Conservation (phyloP, 2,888 invertebrate genomes). For the Scaeva pyrastri region DNA sequence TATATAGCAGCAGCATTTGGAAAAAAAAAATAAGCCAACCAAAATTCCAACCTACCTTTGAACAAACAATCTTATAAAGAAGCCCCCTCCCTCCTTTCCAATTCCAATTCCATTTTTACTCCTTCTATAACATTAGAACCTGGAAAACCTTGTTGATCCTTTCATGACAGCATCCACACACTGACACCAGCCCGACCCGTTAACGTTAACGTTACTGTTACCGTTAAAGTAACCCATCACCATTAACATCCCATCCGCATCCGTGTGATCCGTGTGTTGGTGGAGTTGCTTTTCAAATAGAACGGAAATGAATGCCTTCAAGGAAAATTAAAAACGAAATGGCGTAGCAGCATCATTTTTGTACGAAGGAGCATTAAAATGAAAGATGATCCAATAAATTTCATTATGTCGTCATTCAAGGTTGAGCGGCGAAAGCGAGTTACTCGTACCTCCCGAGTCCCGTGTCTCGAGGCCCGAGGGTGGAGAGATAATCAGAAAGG, state of each 20-base stretch:
- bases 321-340: conserved; percentile 73
- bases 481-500: conserved; percentile 58
- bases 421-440: conserved; percentile 25
- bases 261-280: conserved; percentile 25
- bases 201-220: too few relatives aligned
- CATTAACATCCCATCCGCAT: conserved; percentile 20
- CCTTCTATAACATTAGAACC: neutral
- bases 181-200: conserved; percentile 6
- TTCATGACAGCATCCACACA: conserved; percentile 57
- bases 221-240: conserved; percentile 3
- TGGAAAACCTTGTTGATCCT: conserved; percentile 59
- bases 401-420: conserved; percentile 67
- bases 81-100: too few relatives aligned
- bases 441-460: neutral
- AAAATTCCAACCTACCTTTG: conserved; percentile 23
- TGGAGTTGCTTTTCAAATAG: conserved; percentile 2
- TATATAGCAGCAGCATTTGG: too few relatives aligned
- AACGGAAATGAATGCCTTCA: conserved; percentile 59
- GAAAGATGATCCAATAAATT: conserved; percentile 74
- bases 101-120: neutral
- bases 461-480: conserved; percentile 1
- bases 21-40: conserved; percentile 10
- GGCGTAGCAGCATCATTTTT: conserved; percentile 63
- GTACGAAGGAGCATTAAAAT: conserved; percentile 66
- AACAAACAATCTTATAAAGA: conserved; percentile 52